Evolutionary conservation across 2,797 vertebrate genomes (phyloP), one percentile per base, ranked within the genome.

Genomic region (Sebastes steindachneri): DNA sequence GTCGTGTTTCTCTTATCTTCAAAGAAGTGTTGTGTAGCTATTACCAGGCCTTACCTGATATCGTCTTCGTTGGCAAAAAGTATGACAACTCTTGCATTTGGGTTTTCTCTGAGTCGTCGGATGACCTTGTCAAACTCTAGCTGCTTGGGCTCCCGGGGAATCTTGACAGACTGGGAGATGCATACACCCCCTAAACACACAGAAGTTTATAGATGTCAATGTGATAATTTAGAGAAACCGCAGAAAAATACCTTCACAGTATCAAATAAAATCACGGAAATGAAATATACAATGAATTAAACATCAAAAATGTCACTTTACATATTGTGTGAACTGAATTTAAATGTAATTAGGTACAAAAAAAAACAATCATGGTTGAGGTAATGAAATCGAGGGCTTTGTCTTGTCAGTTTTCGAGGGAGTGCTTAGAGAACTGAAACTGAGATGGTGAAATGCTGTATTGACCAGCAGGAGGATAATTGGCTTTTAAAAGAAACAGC

Each of bases 11-110:
- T 75, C 75, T 81, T 35, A 89, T 88, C 87, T 86, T 90, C 73
- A 88, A 77, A 88, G 75, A 3, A 10, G 14, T 23, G 28, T 75
- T 76, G 62, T n/a, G 60, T 25, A 71, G 37, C 82, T 19, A 51
- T 59, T 55, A 73, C 28, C 26, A 14, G 26, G 64, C 25, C 91
- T 92, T 90, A 99, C 99, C 95, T 98, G 95, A 99, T 99, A 35
- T 99, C 99, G 1, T 99, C 99, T 86, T 99, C 99, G 0, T 97
- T 99, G 84, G 99, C 98, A 3, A 99, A 99, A 92, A 99, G 96
- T 92, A 99, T 97, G 92, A 99, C 95, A 0, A 96, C 98, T 71
- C 98, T 94, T 3, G 99, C 99, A 0, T 98, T 98, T 0, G 97
- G 97, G 82, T 98, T 99, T 93, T 99, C 98, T 92, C 97, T 83